These are phyloP conservation scores for Polylopha cassiicola DNA, from an alignment of 2,888 invertebrate species.

Conservation along the genomic window DNA sequence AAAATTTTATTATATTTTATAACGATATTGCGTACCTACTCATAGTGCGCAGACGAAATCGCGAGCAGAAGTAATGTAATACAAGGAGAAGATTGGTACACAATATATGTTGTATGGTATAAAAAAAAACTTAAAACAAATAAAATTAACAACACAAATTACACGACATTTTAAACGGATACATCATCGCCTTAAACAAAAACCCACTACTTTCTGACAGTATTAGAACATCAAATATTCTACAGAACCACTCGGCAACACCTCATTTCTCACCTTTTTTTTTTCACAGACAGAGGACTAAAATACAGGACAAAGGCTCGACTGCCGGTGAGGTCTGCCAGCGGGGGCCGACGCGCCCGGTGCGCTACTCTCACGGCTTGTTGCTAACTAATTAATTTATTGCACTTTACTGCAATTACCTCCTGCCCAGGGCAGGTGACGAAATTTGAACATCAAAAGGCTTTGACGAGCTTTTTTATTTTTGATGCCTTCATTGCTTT, in stretches of 20 bases:
- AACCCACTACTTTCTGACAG: no score
- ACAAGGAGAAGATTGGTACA: no score
- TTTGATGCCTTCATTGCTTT: no score
- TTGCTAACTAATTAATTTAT: conserved; percentile 76
- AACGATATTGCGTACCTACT: no score
- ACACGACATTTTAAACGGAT: conserved; percentile 3
- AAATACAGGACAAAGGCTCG: conserved; percentile 65
- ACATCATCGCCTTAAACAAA: no score
- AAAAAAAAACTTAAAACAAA: conserved; percentile 3
- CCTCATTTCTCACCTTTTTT: conserved; percentile 17
- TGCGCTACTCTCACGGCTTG: conserved; percentile 48
- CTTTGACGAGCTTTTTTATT: no score
- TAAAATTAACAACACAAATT: conserved; percentile 10
- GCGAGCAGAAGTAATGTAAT: no score
- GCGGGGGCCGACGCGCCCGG: conserved; percentile 52
- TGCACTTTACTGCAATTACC: conserved; percentile 40
- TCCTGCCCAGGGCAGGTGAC: conserved; percentile 6
- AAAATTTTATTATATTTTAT: no score
- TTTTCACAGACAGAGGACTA: conserved; percentile 39
- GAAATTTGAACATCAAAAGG: no score
- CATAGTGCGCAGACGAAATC: no score
- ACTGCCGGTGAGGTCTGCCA: conserved; percentile 55
- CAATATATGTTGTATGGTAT: not conserved
- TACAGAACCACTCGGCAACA: conserved; percentile 21
- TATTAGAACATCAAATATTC: no score